Conservation (phyloP, 1,140 invertebrate genomes). For the Dryas iulia region DNA sequence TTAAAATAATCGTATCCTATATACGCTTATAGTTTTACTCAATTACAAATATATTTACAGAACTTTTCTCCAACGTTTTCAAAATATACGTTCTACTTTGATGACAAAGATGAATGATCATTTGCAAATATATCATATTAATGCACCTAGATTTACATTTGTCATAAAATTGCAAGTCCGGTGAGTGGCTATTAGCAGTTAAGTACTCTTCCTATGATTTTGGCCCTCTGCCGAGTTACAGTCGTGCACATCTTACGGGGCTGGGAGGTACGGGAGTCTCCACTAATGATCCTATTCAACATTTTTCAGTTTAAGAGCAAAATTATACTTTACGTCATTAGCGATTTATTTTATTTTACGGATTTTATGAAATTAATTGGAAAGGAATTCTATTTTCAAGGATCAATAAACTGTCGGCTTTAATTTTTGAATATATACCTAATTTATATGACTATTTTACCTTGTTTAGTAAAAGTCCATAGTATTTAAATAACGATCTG, state of each 20-base stretch:
- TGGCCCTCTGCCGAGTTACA: slow-evolving; percentile 36
- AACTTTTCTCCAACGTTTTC: background rate
- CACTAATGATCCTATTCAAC: slow-evolving; percentile 3
- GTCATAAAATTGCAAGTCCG: slow-evolving; percentile 27
- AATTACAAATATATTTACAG: background rate
- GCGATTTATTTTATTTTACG: background rate
- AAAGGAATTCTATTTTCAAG: too few species aligned
- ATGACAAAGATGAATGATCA: slow-evolving; percentile 24
- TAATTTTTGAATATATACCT: background rate
- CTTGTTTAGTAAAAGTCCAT: background rate
- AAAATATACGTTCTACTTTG: slow-evolving; percentile 12
- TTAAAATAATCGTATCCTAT: too few species aligned
- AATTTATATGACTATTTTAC: background rate
- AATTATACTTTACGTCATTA: background rate
- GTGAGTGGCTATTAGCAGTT: slow-evolving; percentile 29
- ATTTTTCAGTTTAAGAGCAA: background rate
- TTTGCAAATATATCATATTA: slow-evolving; percentile 20
- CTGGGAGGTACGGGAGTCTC: background rate
- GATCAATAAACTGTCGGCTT: background rate
- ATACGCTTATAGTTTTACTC: background rate
- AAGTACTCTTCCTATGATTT: slow-evolving; percentile 19
- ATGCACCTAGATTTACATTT: slow-evolving; percentile 20
- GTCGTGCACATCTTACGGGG: background rate
- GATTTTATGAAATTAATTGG: background rate
- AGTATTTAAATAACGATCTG: background rate